Conservation (phyloP, 2,888 invertebrate genomes). For the Drosophila gaucha region DNA sequence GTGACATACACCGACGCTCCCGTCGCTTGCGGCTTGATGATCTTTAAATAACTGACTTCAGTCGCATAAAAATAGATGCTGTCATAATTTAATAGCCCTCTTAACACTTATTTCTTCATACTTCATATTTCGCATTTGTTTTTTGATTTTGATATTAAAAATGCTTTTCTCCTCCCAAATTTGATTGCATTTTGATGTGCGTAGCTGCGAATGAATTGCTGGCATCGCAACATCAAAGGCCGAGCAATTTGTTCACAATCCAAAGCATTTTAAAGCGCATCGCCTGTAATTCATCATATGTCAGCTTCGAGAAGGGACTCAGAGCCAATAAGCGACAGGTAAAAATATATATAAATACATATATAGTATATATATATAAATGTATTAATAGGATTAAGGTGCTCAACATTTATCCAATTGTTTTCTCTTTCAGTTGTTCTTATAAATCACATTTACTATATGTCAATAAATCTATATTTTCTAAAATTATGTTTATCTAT, state of each 20-base stretch:
- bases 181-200: constrained; percentile 65
- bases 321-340: neutral
- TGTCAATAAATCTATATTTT: neutral
- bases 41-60: constrained; percentile 40
- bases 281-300: constrained; percentile 39
- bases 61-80: constrained; percentile 58
- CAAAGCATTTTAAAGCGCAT: constrained; percentile 47
- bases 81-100: constrained; percentile 50
- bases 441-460: neutral
- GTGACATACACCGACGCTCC: constrained; percentile 44
- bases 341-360: neutral
- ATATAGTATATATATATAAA: neutral
- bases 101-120: constrained; percentile 18
- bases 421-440: neutral
- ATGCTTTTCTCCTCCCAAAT: constrained; percentile 19
- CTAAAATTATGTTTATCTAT: neutral
- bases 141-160: constrained; percentile 7
- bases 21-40: constrained; percentile 21
- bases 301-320: neutral
- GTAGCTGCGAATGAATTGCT: constrained; percentile 40
- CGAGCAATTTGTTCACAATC: constrained; percentile 28
- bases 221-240: constrained; percentile 64
- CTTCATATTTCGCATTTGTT: constrained; percentile 1
- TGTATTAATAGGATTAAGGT: constrained; percentile 1
- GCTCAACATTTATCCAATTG: neutral